phyloP scores from a whole-genome alignment of 2,797 vertebrate species.

The Cirrhinus mrigala region DNA sequence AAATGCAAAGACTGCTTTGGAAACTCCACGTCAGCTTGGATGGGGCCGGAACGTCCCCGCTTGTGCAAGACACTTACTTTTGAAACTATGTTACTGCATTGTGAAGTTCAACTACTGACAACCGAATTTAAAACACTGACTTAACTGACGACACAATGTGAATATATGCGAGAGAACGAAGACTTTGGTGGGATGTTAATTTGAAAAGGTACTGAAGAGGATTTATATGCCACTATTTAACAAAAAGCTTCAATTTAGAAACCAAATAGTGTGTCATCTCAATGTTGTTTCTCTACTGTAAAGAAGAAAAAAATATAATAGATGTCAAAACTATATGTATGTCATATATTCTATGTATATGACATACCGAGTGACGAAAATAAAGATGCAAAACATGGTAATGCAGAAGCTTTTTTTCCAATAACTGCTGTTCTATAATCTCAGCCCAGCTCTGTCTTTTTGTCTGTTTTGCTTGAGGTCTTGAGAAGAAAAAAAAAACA shows the following conservation, averaged over 20 bases:
- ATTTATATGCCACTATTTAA: slow-evolving; percentile 84
- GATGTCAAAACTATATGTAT: slow-evolving; percentile 84
- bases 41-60: slow-evolving; percentile 51
- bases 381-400: slow-evolving; percentile 85
- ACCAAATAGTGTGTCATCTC: slow-evolving; percentile 89
- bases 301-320: slow-evolving; percentile 81
- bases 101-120: slow-evolving; percentile 69
- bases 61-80: slow-evolving; percentile 67
- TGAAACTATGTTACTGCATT: slow-evolving; percentile 63
- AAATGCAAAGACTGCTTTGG: slow-evolving; percentile 70
- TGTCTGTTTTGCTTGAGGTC: slow-evolving; percentile 60
- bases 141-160: slow-evolving; percentile 78
- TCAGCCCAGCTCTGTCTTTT: slow-evolving; percentile 56
- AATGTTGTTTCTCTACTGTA: slow-evolving; percentile 90
- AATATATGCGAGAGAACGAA: slow-evolving; percentile 76
- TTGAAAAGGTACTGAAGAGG: slow-evolving; percentile 76
- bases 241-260: slow-evolving; percentile 86
- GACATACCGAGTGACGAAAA: slow-evolving; percentile 84
- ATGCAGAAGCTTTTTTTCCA: slow-evolving; percentile 68
- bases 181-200: slow-evolving; percentile 77
- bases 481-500: slow-evolving; percentile 52
- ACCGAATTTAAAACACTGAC: slow-evolving; percentile 70
- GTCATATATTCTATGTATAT: slow-evolving; percentile 85
- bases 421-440: slow-evolving; percentile 55
- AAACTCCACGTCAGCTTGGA: slow-evolving; percentile 61